Percentiles rank a stretch among this genome's conserved stretches.
Evolutionary conservation across 2,797 vertebrate species (phyloP).

Genomic region (Ceyx erithaca): DNA sequence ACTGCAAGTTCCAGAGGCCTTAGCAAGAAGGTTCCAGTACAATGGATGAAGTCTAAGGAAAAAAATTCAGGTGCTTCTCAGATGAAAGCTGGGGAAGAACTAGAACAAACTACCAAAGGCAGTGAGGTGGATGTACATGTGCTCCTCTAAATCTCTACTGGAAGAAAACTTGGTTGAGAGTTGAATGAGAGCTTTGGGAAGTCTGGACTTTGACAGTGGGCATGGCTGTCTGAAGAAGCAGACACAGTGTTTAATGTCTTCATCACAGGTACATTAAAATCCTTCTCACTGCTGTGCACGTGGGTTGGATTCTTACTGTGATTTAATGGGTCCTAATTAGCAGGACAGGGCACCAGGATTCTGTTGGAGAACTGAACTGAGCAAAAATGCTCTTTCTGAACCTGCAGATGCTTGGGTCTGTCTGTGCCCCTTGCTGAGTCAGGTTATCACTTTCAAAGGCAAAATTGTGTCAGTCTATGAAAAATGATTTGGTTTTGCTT

Average conservation of each 20-base stretch:
- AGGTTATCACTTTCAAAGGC: not conserved
- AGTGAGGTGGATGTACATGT: rapidly evolving
- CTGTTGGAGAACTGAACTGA: not conserved
- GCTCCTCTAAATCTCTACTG: not conserved
- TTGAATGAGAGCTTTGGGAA: not conserved
- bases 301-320: not conserved
- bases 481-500: slow-evolving; percentile 25
- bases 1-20: not conserved
- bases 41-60: not conserved
- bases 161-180: not conserved
- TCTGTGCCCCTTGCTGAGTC: not conserved
- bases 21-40: not conserved
- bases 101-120: not conserved
- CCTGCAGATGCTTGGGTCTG: not conserved
- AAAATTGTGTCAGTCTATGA: not conserved
- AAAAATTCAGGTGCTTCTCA: not conserved
- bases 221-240: not conserved
- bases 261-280: not conserved
- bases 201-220: not conserved
- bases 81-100: not conserved
- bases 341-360: not conserved
- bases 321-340: not conserved
- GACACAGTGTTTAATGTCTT: not conserved
- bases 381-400: not conserved
- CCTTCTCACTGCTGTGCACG: not conserved